These are phyloP conservation scores for Atlantisia rogersi DNA, from an alignment of 2,113 vertebrate species.

Conservation along the genomic window DNA sequence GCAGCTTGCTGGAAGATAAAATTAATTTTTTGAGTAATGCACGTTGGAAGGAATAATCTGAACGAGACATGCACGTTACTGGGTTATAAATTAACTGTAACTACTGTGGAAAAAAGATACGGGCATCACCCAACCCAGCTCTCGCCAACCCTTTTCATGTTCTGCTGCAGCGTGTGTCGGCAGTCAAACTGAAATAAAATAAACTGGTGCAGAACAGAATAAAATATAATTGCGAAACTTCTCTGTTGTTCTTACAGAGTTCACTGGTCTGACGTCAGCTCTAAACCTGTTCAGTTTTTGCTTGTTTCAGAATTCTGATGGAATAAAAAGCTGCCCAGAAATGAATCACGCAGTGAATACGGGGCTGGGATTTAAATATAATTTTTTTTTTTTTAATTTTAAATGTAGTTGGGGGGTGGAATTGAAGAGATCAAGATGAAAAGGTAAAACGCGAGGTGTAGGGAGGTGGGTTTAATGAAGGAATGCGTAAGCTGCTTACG, in stretches of 20 bases:
- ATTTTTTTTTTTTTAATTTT: not conserved
- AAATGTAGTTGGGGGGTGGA: not conserved
- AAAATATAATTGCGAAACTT: not conserved
- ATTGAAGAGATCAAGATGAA: not conserved
- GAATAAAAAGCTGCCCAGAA: not conserved
- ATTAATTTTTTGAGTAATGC: conserved; percentile 69
- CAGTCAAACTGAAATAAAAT: not conserved
- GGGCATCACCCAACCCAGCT: not conserved
- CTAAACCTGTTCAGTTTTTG: not conserved
- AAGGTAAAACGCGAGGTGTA: not conserved
- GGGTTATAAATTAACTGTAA: conserved; percentile 63
- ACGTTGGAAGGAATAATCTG: conserved; percentile 57
- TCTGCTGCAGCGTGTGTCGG: rapidly evolving
- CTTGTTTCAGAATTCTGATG: not conserved
- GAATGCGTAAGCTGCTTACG: not conserved
- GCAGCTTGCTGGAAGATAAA: conserved; percentile 66
- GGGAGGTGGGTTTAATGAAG: conserved; percentile 28
- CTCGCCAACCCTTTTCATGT: not conserved
- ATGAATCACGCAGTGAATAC: not conserved
- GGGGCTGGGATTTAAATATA: not conserved
- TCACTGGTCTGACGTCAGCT: not conserved
- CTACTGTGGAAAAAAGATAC: not conserved
- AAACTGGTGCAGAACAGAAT: not conserved
- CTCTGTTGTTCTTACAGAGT: not conserved
- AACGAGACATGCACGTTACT: conserved; percentile 19